These are phyloP conservation scores for Hoplias malabaricus DNA, from an alignment of 2,113 vertebrate species.

Conservation along the genomic window DNA sequence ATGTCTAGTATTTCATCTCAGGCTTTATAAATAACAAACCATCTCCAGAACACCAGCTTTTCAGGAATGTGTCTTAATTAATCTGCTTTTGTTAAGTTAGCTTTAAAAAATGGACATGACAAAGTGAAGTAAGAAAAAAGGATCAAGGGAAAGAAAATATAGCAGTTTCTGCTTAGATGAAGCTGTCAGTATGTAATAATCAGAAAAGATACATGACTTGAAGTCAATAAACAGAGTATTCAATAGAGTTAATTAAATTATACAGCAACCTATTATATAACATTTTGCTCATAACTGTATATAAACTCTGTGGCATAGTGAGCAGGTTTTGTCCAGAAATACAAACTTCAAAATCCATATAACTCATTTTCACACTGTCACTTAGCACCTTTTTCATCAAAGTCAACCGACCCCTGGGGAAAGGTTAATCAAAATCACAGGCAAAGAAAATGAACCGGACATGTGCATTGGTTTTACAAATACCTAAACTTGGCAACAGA, in stretches of 20 bases:
- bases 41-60: neutral
- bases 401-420: neutral
- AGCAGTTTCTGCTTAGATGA: neutral
- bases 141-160: neutral
- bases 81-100: neutral
- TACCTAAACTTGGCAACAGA: conserved; percentile 23
- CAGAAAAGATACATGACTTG: neutral
- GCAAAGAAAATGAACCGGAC: neutral
- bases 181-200: neutral
- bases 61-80: neutral
- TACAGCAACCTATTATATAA: neutral
- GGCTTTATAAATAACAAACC: neutral
- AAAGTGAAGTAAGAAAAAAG: neutral
- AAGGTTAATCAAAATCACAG: neutral
- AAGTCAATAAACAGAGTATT: too few relatives aligned
- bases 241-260: neutral
- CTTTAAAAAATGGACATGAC: neutral
- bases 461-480: neutral
- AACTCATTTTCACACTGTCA: neutral
- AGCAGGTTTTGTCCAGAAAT: neutral
- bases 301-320: neutral
- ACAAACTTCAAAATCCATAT: conserved; percentile 11
- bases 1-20: neutral
- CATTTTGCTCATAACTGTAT: neutral
- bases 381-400: conserved; percentile 26